Conservation (phyloP, 2,888 invertebrate species). For the Rhorus exstirpatorius region DNA sequence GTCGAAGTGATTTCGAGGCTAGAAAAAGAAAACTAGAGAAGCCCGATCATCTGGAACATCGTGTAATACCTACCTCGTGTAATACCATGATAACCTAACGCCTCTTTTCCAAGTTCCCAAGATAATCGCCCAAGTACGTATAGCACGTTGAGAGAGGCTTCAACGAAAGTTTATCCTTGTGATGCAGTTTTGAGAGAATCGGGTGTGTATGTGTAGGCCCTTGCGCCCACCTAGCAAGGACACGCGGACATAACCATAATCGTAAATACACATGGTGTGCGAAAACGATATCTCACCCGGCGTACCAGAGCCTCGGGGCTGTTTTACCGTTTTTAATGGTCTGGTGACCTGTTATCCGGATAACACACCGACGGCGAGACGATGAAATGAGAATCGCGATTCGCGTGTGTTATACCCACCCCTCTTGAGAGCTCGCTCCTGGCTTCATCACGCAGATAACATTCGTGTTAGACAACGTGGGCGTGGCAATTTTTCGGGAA, state of each 20-base stretch:
- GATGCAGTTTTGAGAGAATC: slow-evolving; percentile 72
- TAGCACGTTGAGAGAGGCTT: slow-evolving; percentile 66
- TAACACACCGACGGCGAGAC: slow-evolving; percentile 59
- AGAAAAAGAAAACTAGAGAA: slow-evolving; percentile 33
- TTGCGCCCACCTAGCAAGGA: slow-evolving; percentile 58
- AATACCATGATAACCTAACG: slow-evolving; percentile 42
- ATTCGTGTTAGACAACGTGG: neutral
- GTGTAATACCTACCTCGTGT: slow-evolving; percentile 40
- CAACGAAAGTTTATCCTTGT: slow-evolving; percentile 76
- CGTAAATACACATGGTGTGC: slow-evolving; percentile 78
- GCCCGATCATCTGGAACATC: slow-evolving; percentile 48
- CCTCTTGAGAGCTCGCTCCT: slow-evolving; percentile 33
- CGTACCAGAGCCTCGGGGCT: slow-evolving; percentile 57
- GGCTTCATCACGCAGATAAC: slow-evolving; percentile 42
- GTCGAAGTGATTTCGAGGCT: slow-evolving; percentile 33
- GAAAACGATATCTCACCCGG: slow-evolving; percentile 73
- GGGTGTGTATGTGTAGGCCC: slow-evolving; percentile 14
- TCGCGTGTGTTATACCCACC: slow-evolving; percentile 61
- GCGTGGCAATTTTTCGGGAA: slow-evolving; percentile 26
- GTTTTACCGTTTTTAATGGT: slow-evolving; percentile 74
- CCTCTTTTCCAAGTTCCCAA: slow-evolving; percentile 41
- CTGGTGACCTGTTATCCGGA: slow-evolving; percentile 73
- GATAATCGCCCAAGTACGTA: slow-evolving; percentile 70
- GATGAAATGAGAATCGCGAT: slow-evolving; percentile 70
- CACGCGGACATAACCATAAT: slow-evolving; percentile 70